Base-by-base conservation (phyloP, 1,140 invertebrate species). In the Drosophila malerkotliana region DNA sequence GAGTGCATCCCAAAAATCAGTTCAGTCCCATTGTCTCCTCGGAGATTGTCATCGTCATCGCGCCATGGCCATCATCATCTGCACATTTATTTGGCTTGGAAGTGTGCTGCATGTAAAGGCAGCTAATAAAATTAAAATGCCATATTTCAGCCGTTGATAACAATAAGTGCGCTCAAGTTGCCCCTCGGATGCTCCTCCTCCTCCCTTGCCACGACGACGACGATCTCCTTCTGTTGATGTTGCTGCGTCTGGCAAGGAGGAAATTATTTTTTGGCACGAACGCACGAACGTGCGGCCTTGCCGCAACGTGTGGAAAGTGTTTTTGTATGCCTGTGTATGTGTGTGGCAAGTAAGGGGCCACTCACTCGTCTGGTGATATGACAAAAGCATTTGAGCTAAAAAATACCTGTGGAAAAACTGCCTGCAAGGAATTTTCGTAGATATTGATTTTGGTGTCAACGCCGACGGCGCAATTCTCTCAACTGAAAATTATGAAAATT, bases 121-220 rank as follows among this genome's bases (percentile, higher is more conserved):
- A 88, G 83, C 83, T 88, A 88, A 88, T 88, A 88, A 88, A 88
- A 88, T 88, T 88, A 88, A 88, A 88, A 88, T 88, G 83, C 83
- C 83, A 88, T 88, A 88, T 88, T 88, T 88, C 79, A 88, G 83
- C 79, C 83, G 83, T 83, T 88, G 83, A 88, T 88, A 88, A 88
- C 83, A 88, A 88, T 88, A 88, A 88, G 83, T 88, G 83, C 83
- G 80, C 79, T 77, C 71, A 64, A 83, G 84, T 83, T 64, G 74
- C 55, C 79, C 67, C 62, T 66, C 54, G 37, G 62, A 77, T 61
- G 62, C 63, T 52, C 45, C 28, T 14, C n/a, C 44, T 8, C 32
- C 18, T 12, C 49, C 51, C 10, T 37, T n/a, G 7, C 14, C 14
- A 26, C 72, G 53, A 18, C 49, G 10, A 9, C 44, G 10, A 3